phyloP scores from a whole-genome alignment of 1,140 invertebrate species.

The Lithobius niger region DNA sequence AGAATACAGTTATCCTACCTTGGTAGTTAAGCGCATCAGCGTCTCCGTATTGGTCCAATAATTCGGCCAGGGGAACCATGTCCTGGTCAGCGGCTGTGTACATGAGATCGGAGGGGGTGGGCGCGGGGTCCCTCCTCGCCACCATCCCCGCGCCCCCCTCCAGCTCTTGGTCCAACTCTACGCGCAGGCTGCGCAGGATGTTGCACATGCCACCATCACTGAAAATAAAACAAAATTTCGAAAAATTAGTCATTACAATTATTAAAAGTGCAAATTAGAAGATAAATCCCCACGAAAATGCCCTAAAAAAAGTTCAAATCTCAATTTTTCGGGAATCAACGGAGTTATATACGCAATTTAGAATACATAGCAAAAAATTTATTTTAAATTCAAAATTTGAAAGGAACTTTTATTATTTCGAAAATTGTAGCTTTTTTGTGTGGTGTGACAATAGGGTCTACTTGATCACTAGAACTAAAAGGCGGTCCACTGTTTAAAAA shows the following conservation, averaged over 20 bases:
- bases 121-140: neutral
- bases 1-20: neutral
- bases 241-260: neutral
- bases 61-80: neutral
- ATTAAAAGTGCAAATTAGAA: slow-evolving; percentile 25
- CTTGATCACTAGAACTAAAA: no score
- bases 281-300: no score
- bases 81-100: neutral
- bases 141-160: neutral
- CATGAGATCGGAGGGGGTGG: neutral
- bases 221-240: neutral
- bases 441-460: no score
- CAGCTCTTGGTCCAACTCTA: slow-evolving; percentile 1
- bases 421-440: no score
- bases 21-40: neutral
- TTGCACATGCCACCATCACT: slow-evolving; percentile 4
- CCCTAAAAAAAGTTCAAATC: no score
- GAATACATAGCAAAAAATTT: no score
- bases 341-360: no score
- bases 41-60: neutral
- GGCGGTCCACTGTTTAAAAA: no score
- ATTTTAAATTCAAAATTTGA: no score
- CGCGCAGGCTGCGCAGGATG: neutral
- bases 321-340: no score
- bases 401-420: no score